phyloP scores from a whole-genome alignment of 2,888 invertebrate species.

The Andrena dorsata region DNA sequence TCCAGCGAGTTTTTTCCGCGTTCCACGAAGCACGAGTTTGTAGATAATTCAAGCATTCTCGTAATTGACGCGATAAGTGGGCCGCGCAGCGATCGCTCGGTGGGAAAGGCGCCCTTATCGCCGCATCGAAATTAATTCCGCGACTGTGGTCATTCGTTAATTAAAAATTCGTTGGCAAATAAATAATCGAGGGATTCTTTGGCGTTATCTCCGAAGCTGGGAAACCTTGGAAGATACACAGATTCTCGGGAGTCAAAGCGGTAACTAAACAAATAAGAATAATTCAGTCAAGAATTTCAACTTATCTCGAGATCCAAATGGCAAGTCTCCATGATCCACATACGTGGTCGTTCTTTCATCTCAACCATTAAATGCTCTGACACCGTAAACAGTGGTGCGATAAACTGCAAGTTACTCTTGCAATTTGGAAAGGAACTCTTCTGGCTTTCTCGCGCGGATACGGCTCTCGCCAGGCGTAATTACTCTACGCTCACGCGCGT shows the following conservation, averaged over 20 bases:
- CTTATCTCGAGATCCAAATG: too few species aligned
- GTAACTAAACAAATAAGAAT: background rate
- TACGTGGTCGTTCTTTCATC: too few species aligned
- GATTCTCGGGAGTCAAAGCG: too few species aligned
- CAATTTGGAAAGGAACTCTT: background rate
- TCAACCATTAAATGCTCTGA: too few species aligned
- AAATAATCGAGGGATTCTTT: background rate
- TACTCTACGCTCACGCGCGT: slow-evolving; percentile 37
- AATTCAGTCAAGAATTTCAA: background rate
- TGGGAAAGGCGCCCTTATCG: slow-evolving; percentile 32
- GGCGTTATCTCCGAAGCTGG: too few species aligned
- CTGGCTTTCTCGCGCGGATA: slow-evolving; percentile 15
- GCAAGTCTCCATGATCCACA: too few species aligned
- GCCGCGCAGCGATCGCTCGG: background rate
- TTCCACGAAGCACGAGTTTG: slow-evolving; percentile 13
- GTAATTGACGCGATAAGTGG: slow-evolving; percentile 36
- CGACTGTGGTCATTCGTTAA: background rate
- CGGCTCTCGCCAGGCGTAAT: slow-evolving; percentile 30
- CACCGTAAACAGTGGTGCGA: too few species aligned
- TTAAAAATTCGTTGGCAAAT: slow-evolving; percentile 4
- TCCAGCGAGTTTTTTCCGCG: slow-evolving; percentile 32
- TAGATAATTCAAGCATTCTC: slow-evolving; percentile 35
- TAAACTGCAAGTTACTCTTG: too few species aligned
- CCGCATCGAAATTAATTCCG: slow-evolving; percentile 32
- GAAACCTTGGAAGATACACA: too few species aligned